A percentile compares a stretch with the other conserved stretches of the same genome.
phyloP scores from a whole-genome alignment of 2,888 invertebrate genomes.

The Deilephila elpenor region DNA sequence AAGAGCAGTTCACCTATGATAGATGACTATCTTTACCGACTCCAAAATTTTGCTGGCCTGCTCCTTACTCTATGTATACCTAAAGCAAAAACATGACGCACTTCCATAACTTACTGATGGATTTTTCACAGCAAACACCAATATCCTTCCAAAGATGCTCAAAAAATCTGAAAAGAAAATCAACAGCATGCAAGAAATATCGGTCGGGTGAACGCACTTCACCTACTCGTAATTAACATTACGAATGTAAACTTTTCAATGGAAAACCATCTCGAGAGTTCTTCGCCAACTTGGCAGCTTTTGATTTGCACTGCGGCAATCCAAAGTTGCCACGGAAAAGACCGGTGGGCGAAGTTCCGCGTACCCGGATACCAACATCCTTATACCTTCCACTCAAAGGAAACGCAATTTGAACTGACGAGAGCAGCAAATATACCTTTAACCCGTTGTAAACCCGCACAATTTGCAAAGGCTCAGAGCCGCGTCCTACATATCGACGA shows the following conservation, averaged over 20 bases:
- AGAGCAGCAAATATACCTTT: constrained; percentile 67
- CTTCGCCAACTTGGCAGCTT: constrained; percentile 51
- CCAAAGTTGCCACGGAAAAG: constrained; percentile 64
- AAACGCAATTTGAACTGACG: constrained; percentile 78
- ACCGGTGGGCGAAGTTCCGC: constrained; percentile 62
- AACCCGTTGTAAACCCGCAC: constrained; percentile 43
- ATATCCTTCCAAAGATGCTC: background rate
- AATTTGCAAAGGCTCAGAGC: constrained; percentile 46
- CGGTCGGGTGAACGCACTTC: background rate
- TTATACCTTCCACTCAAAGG: constrained; percentile 69
- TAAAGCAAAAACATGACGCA: too few species aligned
- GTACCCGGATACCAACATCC: constrained; percentile 58
- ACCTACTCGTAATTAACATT: constrained; percentile 37
- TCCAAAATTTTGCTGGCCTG: too few species aligned
- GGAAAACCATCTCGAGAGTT: constrained; percentile 40
- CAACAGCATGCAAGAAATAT: background rate
- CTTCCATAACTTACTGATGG: too few species aligned
- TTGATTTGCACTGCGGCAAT: constrained; percentile 56
- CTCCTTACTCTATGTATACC: too few species aligned
- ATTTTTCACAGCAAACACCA: too few species aligned
- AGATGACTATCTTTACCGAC: too few species aligned
- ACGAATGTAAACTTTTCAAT: constrained; percentile 36
- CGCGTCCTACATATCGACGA: background rate
- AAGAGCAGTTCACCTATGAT: too few species aligned
- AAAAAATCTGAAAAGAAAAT: background rate